Evolutionary conservation across 2,113 vertebrate genomes (phyloP).

Genomic region (Felis catus): DNA sequence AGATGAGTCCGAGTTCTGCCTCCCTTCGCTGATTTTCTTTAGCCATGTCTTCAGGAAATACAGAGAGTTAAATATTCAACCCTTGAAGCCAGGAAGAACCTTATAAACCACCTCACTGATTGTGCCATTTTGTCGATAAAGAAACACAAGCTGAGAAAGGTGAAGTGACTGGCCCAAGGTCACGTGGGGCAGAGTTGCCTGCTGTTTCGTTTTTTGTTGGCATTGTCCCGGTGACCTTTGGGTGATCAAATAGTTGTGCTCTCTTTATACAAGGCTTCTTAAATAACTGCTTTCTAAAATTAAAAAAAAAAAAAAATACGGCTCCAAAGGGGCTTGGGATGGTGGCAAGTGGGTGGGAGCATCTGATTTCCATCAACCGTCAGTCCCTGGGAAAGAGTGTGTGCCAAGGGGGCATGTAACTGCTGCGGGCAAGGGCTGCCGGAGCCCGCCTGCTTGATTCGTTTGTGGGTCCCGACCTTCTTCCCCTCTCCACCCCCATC

Average conservation of each 20-base stretch:
- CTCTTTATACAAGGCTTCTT: neutral
- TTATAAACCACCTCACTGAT: neutral
- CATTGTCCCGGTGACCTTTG: neutral
- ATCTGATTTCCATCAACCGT: neutral
- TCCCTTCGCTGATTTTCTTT: neutral
- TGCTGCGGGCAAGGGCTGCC: neutral
- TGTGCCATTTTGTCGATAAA: constrained; percentile 4
- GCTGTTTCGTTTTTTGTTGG: neutral
- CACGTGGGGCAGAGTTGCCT: neutral
- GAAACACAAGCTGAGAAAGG: neutral
- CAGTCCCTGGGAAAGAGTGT: neutral
- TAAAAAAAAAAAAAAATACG: too few species aligned
- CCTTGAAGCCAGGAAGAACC: neutral
- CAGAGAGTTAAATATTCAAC: neutral
- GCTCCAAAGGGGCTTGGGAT: neutral
- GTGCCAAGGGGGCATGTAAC: neutral
- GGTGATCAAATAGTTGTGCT: neutral
- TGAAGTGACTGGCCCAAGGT: constrained; percentile 56
- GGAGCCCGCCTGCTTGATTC: neutral
- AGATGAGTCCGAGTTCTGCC: neutral
- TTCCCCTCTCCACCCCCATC: neutral
- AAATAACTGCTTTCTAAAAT: neutral
- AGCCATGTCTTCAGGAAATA: neutral
- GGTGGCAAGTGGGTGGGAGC: neutral
- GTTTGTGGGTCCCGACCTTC: neutral